Evolutionary conservation across 2,797 vertebrate genomes (phyloP).

Genomic region (Sardinella longiceps): DNA sequence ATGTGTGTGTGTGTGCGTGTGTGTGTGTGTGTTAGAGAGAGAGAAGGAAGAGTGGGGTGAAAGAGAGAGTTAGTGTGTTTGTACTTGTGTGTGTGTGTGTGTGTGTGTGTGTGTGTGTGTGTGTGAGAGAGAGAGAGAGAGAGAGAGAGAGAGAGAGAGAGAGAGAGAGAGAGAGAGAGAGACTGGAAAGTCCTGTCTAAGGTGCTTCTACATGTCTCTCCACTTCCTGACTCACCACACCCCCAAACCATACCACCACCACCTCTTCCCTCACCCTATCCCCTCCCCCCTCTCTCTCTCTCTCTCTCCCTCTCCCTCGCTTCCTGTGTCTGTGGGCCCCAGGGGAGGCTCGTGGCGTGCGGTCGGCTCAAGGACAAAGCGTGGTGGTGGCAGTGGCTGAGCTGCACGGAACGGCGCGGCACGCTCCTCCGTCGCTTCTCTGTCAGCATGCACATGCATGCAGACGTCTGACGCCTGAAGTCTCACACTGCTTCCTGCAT

Average conservation of each 20-base stretch:
- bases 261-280: slow-evolving; percentile 11
- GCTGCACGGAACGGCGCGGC: neutral
- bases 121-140: neutral
- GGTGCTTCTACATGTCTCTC: slow-evolving; percentile 38
- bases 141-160: too few relatives aligned
- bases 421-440: neutral
- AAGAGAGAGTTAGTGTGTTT: too few relatives aligned
- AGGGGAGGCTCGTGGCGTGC: slow-evolving; percentile 41
- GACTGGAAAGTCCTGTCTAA: slow-evolving; percentile 36
- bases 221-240: slow-evolving; percentile 2
- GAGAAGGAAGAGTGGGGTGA: neutral
- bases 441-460: neutral
- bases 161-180: too few relatives aligned
- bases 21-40: slow-evolving; percentile 15
- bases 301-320: neutral
- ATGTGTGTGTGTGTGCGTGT: neutral
- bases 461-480: neutral
- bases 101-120: neutral
- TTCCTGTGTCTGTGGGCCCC: slow-evolving; percentile 47
- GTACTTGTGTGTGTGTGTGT: neutral
- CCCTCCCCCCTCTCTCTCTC: slow-evolving; percentile 25
- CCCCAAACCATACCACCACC: neutral
- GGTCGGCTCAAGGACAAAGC: slow-evolving; percentile 58
- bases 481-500: neutral
- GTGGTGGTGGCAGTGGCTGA: slow-evolving; percentile 32